Percentiles rank a stretch among this genome's conserved stretches.
These are phyloP conservation scores for Ectobius pallidus DNA, from an alignment of 2,888 invertebrate genomes.

Conservation along the genomic window DNA sequence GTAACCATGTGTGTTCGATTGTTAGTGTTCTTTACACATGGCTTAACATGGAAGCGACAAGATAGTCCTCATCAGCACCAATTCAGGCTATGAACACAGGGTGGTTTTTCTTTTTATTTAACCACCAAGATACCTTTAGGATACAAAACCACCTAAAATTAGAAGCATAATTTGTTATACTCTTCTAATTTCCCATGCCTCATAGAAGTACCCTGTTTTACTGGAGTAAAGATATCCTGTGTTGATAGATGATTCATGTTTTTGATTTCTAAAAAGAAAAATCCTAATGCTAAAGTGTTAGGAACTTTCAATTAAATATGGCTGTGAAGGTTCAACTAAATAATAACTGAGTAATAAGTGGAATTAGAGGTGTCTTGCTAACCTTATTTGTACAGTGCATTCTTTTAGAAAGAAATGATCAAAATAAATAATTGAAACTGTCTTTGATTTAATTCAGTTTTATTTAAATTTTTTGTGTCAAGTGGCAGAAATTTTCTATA, in stretches of 20 bases:
- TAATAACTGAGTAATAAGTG: not conserved
- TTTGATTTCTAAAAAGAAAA: not conserved
- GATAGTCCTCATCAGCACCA: conserved; percentile 2
- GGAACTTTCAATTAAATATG: conserved; percentile 2
- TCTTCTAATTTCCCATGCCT: conserved; percentile 14
- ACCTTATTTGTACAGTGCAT: too few species aligned
- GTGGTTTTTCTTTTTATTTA: conserved; percentile 1
- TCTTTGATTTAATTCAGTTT: not conserved
- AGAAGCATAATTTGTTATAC: conserved; percentile 5
- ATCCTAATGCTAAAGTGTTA: conserved; percentile 5
- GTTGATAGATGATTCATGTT: not conserved
- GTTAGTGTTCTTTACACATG: not conserved
- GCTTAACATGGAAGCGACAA: not conserved
- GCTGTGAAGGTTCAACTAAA: conserved; percentile 23
- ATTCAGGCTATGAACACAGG: conserved; percentile 4
- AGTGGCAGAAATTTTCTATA: too few species aligned
- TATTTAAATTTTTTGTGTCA: too few species aligned
- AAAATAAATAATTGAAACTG: too few species aligned
- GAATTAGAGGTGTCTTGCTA: not conserved
- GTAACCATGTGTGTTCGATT: conserved; percentile 11
- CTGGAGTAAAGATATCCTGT: conserved; percentile 12
- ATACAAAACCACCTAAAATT: not conserved
- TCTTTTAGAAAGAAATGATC: too few species aligned
- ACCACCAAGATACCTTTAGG: not conserved
- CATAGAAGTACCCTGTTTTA: conserved; percentile 23